These are phyloP conservation scores for Baronia brevicornis DNA, from an alignment of 2,888 invertebrate species.

Conservation along the genomic window DNA sequence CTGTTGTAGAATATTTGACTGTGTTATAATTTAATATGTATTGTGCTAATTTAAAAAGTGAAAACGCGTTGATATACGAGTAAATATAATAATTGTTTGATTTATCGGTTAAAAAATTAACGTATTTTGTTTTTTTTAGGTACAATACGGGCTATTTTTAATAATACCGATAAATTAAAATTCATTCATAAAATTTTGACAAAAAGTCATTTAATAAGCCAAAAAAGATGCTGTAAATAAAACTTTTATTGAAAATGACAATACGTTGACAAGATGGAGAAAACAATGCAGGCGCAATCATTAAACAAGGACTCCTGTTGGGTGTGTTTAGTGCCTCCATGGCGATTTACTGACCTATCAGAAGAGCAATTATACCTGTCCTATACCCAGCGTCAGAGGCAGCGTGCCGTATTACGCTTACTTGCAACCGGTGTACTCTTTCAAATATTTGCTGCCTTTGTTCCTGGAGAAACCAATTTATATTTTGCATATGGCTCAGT, in stretches of 20 bases:
- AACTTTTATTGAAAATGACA: conserved; percentile 21
- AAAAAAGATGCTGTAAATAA: neutral
- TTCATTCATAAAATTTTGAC: neutral
- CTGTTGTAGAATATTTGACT: too few relatives aligned
- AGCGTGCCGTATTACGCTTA: conserved; percentile 54
- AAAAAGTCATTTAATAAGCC: neutral
- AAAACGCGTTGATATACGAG: too few relatives aligned
- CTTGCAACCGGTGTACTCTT: conserved; percentile 49
- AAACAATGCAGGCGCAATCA: conserved; percentile 35
- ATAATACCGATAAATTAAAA: neutral
- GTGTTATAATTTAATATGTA: too few relatives aligned
- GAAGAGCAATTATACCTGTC: conserved; percentile 58
- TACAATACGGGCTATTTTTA: too few relatives aligned
- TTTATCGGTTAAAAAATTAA: too few relatives aligned
- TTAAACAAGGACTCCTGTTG: conserved; percentile 37
- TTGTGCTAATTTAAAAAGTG: too few relatives aligned
- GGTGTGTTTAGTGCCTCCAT: conserved; percentile 50
- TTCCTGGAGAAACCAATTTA: conserved; percentile 57
- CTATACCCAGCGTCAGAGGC: conserved; percentile 56
- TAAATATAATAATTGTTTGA: too few relatives aligned
- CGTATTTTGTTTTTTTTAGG: too few relatives aligned
- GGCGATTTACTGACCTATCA: conserved; percentile 50
- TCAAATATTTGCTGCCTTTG: conserved; percentile 48
- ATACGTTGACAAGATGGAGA: conserved; percentile 43
- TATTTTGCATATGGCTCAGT: conserved; percentile 43